These are phyloP conservation scores for Clamator glandarius DNA, from an alignment of 2,797 vertebrate genomes.

Conservation along the genomic window DNA sequence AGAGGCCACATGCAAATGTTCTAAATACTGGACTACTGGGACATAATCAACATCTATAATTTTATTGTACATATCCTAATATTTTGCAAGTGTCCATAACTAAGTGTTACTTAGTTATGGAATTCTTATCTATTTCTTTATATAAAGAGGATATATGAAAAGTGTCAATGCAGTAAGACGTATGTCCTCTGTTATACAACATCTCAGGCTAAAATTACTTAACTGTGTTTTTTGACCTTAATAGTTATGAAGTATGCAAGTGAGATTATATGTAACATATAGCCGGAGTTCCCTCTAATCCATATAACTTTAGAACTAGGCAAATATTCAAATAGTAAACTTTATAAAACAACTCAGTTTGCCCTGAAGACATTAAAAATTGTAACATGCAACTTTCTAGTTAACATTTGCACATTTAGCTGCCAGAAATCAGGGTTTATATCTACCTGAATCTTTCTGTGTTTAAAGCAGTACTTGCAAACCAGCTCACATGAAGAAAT, in stretches of 20 bases:
- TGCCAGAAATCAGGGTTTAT: neutral
- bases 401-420: neutral
- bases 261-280: neutral
- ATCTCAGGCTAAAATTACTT: neutral
- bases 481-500: neutral
- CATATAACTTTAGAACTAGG: neutral
- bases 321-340: neutral
- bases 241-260: neutral
- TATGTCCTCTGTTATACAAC: neutral
- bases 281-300: neutral
- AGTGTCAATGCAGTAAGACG: neutral
- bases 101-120: neutral
- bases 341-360: neutral
- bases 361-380: neutral
- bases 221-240: neutral
- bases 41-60: neutral
- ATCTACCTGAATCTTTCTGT: neutral
- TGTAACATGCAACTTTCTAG: neutral
- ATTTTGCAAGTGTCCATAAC: neutral
- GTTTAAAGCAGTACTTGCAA: neutral
- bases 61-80: neutral
- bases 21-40: neutral
- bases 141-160: neutral
- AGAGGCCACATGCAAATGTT: neutral
- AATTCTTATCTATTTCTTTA: neutral